Evolutionary conservation across 2,888 invertebrate genomes (phyloP).

Genomic region (Parnassius apollo): DNA sequence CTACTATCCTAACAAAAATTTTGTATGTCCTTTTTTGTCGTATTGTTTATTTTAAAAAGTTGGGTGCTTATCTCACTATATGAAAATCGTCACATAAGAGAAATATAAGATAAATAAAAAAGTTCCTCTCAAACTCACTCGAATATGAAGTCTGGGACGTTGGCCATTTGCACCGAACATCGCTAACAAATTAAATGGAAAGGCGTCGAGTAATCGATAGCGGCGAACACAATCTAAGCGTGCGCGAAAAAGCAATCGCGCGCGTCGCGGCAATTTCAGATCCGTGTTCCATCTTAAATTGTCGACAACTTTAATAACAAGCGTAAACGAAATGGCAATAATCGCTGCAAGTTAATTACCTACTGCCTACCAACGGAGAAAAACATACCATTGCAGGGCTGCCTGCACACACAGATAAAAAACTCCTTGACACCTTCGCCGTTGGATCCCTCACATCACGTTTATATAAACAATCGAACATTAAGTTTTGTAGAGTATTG

Average conservation of each 20-base stretch:
- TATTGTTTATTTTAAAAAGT: too few species aligned
- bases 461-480: conserved; percentile 20
- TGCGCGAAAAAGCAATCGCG: conserved; percentile 63
- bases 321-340: conserved; percentile 69
- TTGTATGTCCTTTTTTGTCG: too few species aligned
- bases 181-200: conserved; percentile 58
- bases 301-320: conserved; percentile 78
- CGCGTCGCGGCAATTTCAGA: conserved; percentile 71
- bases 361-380: conserved; percentile 58
- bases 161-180: conserved; percentile 61
- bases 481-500: conserved; percentile 24
- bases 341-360: conserved; percentile 73
- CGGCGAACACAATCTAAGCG: conserved; percentile 63
- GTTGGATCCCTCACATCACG: not conserved
- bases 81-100: too few species aligned
- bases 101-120: not conserved
- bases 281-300: conserved; percentile 75
- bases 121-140: conserved; percentile 49
- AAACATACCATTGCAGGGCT: conserved; percentile 42
- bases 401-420: conserved; percentile 17
- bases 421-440: conserved; percentile 10
- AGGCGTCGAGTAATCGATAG: conserved; percentile 55
- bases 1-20: conserved; percentile 35
- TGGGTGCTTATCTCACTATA: too few species aligned
- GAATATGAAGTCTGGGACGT: conserved; percentile 52